These are phyloP conservation scores for Parazoanthus swiftii DNA, from an alignment of 92 coral and sea anemone genomes.

Conservation along the genomic window DNA sequence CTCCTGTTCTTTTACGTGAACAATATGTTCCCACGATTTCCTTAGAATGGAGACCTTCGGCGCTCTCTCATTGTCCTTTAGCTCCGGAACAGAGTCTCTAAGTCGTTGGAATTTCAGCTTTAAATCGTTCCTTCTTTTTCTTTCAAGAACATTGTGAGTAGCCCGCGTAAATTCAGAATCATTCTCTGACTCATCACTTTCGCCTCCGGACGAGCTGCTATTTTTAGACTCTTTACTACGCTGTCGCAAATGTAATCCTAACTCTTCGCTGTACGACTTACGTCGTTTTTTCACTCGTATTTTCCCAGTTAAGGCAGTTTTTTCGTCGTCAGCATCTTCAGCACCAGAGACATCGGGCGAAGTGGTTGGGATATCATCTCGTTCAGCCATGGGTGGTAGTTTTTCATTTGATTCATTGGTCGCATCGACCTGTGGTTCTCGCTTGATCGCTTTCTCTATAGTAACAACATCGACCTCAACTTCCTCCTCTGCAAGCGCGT, in stretches of 20 bases:
- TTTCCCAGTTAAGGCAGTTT: constrained; percentile 80
- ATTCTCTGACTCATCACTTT: constrained; percentile 93
- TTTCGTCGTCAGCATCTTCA: constrained; percentile 70
- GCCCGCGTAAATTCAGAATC: constrained; percentile 96
- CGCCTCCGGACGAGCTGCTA: constrained; percentile 69
- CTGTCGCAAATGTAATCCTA: constrained; percentile 53
- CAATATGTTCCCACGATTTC: constrained; percentile 86
- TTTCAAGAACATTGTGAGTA: constrained; percentile 92
- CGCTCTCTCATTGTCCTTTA: constrained; percentile 93
- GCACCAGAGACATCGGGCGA: constrained; percentile 54
- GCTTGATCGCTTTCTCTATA: constrained; percentile 79
- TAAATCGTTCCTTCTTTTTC: constrained; percentile 95
- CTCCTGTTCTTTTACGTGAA: constrained; percentile 82
- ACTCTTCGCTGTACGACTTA: constrained; percentile 63
- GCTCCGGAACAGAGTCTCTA: constrained; percentile 94
- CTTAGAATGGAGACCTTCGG: constrained; percentile 94
- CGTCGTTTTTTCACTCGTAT: constrained; percentile 71
- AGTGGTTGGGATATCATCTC: constrained; percentile 37
- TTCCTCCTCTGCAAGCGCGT: constrained; percentile 90
- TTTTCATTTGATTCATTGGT: constrained; percentile 44
- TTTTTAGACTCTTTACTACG: constrained; percentile 61
- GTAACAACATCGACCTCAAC: constrained; percentile 97
- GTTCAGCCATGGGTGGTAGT: constrained; percentile 36
- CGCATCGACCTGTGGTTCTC: constrained; percentile 44
- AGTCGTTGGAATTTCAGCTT: constrained; percentile 93